Conservation (phyloP, 2,888 invertebrate genomes). For the Hydroisotoma schaefferi region DNA sequence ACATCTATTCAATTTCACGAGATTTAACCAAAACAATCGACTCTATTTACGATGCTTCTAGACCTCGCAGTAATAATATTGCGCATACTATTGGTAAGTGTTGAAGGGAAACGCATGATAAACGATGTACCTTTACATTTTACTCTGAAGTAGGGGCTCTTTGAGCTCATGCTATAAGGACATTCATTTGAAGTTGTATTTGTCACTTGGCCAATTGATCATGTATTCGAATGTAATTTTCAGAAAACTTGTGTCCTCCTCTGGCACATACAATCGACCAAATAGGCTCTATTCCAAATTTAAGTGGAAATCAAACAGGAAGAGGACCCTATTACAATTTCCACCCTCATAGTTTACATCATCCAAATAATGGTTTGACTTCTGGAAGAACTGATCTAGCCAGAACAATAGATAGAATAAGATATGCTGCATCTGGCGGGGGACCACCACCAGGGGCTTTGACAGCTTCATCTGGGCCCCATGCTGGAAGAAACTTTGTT, state of each 20-base stretch:
- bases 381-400: conserved; percentile 47
- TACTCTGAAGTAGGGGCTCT: background rate
- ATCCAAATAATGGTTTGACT: conserved; percentile 38
- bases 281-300: conserved; percentile 49
- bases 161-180: no score
- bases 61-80: conserved; percentile 48
- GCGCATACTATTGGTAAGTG: conserved; percentile 48
- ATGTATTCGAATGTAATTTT: no score
- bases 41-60: conserved; percentile 49
- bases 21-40: conserved; percentile 49
- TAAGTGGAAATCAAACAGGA: conserved; percentile 45
- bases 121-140: background rate
- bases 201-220: no score
- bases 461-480: conserved; percentile 41
- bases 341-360: conserved; percentile 47
- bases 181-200: no score
- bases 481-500: conserved; percentile 48
- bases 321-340: conserved; percentile 46
- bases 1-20: conserved; percentile 49
- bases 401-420: conserved; percentile 48
- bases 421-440: conserved; percentile 47
- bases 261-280: conserved; percentile 49
- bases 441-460: conserved; percentile 38
- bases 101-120: no score
- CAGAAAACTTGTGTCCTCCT: conserved; percentile 47